Evolutionary conservation across 2,113 vertebrate genomes (phyloP), one percentile per base, ranked within the genome.

Genomic region (Peromyscus californicus): DNA sequence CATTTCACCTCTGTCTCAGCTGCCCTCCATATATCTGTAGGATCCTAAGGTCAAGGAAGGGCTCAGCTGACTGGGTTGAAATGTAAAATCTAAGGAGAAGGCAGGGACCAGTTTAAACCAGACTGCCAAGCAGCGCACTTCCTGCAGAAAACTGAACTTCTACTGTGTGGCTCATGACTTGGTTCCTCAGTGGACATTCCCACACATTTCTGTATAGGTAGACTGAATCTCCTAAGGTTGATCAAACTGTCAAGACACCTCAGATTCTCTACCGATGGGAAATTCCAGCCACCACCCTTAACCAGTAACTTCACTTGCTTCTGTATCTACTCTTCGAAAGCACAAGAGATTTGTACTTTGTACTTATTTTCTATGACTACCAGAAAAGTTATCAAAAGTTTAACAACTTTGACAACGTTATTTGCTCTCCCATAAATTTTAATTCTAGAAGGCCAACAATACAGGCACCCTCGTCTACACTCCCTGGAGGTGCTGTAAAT

Each of bases 21-120:
- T 92, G 95, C 87, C 94, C 80, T 95, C 79, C 84, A 80, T 85
- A 85, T 70, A n/a, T 61, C 61, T 57, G 10, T 42, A 87, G 10
- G 22, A 3, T 4, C 67, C 63, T 84, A 51, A 92, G 42, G 87
- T 54, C 51, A 95, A 70, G 84, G 39, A 57, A 94, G 67, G 89
- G 65, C 70, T 70, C 36, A 31, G 5, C 57, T 65, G 36, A 45
- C 54, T 67, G 51, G 21, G 4, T 10, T 88, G 63, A 95, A 75
- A 86, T 80, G n/a, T n/a, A 31, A 93, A 96, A 45, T 75, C 42
- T 24, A 67, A 51, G 12, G 42, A 87, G 29, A 86, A 93, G 54
- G 78, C 75, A 31, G 19, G 33, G 8, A 10, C 57, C 94, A 86
- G 48, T 31, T 42, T 36, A 88, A 95, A 69, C 69, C 33, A 61